Conservation (phyloP, 2,888 invertebrate species). For the Megastigmus dorsalis region DNA sequence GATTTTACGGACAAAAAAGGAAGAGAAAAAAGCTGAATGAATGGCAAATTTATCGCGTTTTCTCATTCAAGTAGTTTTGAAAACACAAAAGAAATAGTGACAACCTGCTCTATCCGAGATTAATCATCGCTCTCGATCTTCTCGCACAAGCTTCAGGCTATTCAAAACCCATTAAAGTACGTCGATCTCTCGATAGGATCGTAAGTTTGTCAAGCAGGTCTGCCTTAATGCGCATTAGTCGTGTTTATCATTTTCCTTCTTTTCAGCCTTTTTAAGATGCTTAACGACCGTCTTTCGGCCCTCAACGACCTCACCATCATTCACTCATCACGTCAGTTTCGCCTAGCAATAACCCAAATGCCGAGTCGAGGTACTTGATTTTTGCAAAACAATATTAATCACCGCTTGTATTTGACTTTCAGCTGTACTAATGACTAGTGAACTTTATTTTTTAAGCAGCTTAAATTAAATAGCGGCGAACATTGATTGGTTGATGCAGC, state of each 20-base stretch:
- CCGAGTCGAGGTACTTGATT: no score
- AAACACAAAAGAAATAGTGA: slow-evolving; percentile 28
- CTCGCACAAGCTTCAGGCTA: not conserved
- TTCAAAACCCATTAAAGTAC: slow-evolving; percentile 39
- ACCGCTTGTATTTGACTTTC: no score
- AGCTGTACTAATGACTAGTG: no score
- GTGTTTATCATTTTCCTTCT: slow-evolving; percentile 30
- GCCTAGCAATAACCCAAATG: not conserved
- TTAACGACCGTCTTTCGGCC: slow-evolving; percentile 15
- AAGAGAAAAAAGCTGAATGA: no score
- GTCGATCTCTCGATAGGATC: slow-evolving; percentile 28
- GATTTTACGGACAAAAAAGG: no score
- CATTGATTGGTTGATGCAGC: no score
- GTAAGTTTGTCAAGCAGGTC: not conserved
- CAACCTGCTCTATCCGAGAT: not conserved
- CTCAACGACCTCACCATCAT: slow-evolving; percentile 1
- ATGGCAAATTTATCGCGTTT: slow-evolving; percentile 23
- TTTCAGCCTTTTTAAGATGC: not conserved
- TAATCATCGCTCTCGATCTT: slow-evolving; percentile 19
- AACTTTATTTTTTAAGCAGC: no score
- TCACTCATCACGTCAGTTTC: slow-evolving; percentile 19
- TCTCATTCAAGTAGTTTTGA: not conserved
- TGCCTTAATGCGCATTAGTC: slow-evolving; percentile 37
- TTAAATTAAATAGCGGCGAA: no score
- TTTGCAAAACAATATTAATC: no score